A percentile compares a stretch with the other conserved stretches of the same genome.
phyloP scores from a whole-genome alignment of 1,140 invertebrate genomes.

The Cotesia chilonis region DNA sequence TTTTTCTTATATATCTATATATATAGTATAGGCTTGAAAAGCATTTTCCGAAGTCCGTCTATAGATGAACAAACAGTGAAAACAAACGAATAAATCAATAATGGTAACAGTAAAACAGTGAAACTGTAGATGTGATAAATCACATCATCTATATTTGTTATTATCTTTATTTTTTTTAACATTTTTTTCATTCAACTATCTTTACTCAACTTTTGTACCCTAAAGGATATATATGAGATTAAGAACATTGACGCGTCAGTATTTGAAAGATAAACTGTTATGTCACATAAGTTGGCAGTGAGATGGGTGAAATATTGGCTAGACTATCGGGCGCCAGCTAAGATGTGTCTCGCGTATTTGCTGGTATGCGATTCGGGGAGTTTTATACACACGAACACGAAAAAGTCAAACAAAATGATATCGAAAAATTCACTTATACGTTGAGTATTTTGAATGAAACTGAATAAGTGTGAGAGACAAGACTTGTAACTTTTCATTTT shows the following conservation, averaged over 20 bases:
- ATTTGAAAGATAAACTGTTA: constrained; percentile 20
- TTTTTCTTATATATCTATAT: not conserved
- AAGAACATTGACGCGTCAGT: constrained; percentile 13
- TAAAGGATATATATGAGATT: constrained; percentile 7
- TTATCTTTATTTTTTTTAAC: not conserved
- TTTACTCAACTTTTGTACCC: not conserved
- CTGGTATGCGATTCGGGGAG: not conserved
- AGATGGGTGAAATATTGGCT: constrained; percentile 54
- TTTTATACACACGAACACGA: not conserved
- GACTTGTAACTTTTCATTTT: constrained; percentile 11
- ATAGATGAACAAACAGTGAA: too few relatives aligned
- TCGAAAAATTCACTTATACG: not conserved
- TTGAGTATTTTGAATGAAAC: not conserved
- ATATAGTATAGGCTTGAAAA: too few relatives aligned
- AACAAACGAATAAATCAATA: not conserved
- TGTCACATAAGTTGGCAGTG: constrained; percentile 20
- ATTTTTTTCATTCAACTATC: not conserved
- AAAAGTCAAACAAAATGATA: not conserved
- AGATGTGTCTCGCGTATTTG: constrained; percentile 4
- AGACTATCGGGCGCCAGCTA: constrained; percentile 50
- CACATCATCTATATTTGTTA: constrained; percentile 12
- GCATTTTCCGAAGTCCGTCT: too few relatives aligned
- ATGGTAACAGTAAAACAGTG: not conserved
- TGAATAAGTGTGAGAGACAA: constrained; percentile 9
- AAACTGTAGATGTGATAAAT: not conserved